A percentile compares a stretch with the other conserved stretches of the same genome.
phyloP scores from a whole-genome alignment of 2,888 invertebrate species.

The Molanna angustata region DNA sequence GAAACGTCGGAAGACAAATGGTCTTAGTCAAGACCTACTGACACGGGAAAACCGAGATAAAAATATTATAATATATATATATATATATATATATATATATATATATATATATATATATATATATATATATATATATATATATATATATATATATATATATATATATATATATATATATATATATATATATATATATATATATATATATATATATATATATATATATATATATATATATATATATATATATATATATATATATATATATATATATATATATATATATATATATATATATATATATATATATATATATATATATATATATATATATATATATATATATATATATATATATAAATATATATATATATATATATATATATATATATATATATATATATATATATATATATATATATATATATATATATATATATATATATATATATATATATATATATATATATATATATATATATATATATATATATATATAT shows the following conservation, averaged over 20 bases:
- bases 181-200: neutral
- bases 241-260: neutral
- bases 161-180: neutral
- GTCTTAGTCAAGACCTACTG: no score
- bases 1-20: no score
- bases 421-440: neutral
- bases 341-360: neutral
- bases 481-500: neutral
- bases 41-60: no score
- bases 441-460: neutral
- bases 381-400: neutral
- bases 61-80: neutral
- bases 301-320: neutral
- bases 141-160: neutral
- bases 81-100: neutral
- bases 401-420: neutral
- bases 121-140: neutral
- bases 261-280: neutral
- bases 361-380: neutral
- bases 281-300: neutral
- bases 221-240: neutral
- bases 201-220: neutral
- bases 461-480: neutral
- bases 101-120: neutral
- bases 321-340: neutral